Evolutionary conservation across 2,888 invertebrate genomes (phyloP).

Genomic region (Lepidocyrtoides sp.): DNA sequence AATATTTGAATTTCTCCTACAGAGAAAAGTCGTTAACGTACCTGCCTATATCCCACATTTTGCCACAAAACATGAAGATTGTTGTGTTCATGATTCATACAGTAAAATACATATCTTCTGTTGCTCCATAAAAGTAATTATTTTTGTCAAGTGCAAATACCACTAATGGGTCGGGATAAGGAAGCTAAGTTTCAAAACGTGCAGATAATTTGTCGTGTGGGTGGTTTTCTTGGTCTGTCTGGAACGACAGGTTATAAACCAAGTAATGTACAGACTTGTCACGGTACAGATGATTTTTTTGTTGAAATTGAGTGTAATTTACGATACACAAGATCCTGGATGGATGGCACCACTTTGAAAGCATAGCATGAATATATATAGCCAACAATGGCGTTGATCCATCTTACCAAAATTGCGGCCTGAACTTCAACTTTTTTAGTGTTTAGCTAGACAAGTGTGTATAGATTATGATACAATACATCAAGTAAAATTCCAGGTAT

Average conservation of each 20-base stretch:
- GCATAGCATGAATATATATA: not conserved
- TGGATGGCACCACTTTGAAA: not conserved
- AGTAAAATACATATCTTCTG: not conserved
- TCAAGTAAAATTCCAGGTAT: conserved; percentile 1
- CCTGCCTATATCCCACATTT: not conserved
- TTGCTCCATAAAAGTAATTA: conserved; percentile 29
- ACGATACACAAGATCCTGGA: not conserved
- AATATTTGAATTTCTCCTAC: conserved; percentile 46
- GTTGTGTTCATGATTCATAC: not conserved
- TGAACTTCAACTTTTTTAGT: not conserved
- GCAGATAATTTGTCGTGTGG: conserved; percentile 25
- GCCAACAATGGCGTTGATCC: too few relatives aligned
- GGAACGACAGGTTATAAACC: conserved; percentile 15
- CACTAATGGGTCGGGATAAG: conserved; percentile 3
- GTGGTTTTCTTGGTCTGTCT: conserved; percentile 35
- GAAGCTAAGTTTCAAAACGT: not conserved
- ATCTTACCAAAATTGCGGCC: not conserved
- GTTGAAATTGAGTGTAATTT: not conserved
- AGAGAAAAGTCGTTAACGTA: conserved; percentile 25
- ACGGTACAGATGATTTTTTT: not conserved
- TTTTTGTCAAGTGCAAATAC: not conserved
- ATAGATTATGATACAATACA: not conserved
- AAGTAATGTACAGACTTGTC: not conserved
- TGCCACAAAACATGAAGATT: not conserved
- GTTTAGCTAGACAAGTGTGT: not conserved